Evolutionary conservation across 2,797 vertebrate genomes (phyloP).

Genomic region (Sebastes nivosus): DNA sequence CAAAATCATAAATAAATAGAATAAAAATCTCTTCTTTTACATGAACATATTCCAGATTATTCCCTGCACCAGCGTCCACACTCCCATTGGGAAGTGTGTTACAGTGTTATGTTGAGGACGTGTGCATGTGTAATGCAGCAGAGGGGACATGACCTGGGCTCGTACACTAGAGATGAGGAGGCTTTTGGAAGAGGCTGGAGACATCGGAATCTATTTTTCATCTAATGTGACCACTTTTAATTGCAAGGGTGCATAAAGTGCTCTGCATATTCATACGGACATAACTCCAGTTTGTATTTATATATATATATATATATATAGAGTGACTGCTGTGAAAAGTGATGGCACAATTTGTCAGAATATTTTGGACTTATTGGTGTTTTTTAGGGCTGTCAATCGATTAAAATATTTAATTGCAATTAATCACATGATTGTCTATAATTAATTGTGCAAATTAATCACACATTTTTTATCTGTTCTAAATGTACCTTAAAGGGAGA

Average conservation of each 20-base stretch:
- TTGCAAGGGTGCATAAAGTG: not conserved
- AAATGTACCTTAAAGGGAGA: too few species aligned
- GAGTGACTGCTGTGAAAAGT: not conserved
- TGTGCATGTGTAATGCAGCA: constrained; percentile 57
- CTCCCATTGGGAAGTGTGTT: constrained; percentile 55
- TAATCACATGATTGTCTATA: too few species aligned
- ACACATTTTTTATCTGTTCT: too few species aligned
- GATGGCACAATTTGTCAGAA: not conserved
- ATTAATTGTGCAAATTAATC: too few species aligned
- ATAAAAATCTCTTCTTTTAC: not conserved
- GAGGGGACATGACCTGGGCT: constrained; percentile 51
- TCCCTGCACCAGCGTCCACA: constrained; percentile 25
- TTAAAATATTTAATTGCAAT: too few species aligned
- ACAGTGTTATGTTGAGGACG: constrained; percentile 34
- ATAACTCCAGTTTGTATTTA: not conserved
- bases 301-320: too few species aligned
- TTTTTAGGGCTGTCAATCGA: not conserved
- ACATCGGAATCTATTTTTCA: constrained; percentile 21
- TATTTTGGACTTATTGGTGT: not conserved
- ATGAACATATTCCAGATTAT: not conserved
- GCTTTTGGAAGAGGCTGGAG: not conserved
- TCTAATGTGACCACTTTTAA: not conserved
- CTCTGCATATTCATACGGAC: not conserved
- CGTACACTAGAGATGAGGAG: constrained; percentile 15
- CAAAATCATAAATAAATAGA: not conserved